phyloP scores from a whole-genome alignment of 2,113 vertebrate species.

The Macheiramphus alcinus region DNA sequence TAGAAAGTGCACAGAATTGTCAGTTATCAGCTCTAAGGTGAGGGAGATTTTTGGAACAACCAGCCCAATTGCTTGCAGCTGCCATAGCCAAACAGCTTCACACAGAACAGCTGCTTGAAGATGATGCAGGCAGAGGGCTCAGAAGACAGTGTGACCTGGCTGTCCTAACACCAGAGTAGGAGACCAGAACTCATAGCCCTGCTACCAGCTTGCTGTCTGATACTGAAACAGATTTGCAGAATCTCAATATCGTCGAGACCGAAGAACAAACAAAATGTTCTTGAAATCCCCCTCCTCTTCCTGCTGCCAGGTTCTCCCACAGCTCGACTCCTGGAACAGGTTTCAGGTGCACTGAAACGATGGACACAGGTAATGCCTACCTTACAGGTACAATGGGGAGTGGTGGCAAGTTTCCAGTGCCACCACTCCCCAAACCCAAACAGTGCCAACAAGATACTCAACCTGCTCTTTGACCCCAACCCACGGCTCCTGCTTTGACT shows the following conservation, averaged over 20 bases:
- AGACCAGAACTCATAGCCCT: background rate
- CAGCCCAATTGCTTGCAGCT: background rate
- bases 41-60: background rate
- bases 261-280: accelerated
- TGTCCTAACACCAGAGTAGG: background rate
- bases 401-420: background rate
- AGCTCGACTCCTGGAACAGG: background rate
- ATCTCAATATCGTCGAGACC: accelerated
- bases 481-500: background rate
- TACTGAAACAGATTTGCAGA: background rate
- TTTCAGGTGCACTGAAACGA: background rate
- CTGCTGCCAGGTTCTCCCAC: background rate
- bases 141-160: background rate
- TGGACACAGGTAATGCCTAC: background rate
- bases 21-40: background rate
- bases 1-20: background rate
- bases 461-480: background rate
- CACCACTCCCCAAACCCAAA: too few species aligned
- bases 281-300: background rate
- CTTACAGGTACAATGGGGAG: background rate
- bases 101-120: background rate
- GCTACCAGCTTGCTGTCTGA: background rate
- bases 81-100: background rate
- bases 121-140: background rate
- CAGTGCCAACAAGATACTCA: background rate